These are phyloP conservation scores for Gymnodraco acuticeps DNA, from an alignment of 2,797 vertebrate genomes.

Conservation along the genomic window DNA sequence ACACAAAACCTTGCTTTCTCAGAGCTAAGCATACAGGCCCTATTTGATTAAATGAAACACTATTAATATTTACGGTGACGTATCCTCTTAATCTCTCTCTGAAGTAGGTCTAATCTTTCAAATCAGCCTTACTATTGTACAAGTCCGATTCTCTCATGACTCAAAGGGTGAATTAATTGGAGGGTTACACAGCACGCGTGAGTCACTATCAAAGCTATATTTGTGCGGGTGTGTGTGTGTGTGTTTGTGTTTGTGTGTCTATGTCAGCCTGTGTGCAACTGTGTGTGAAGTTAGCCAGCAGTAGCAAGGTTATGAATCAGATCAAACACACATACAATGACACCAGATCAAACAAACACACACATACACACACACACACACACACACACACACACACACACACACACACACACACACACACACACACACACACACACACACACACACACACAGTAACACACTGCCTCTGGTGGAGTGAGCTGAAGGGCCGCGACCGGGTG, in stretches of 20 bases:
- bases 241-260: constrained; percentile 43
- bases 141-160: constrained; percentile 58
- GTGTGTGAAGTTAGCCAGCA: constrained; percentile 67
- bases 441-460: constrained; percentile 26
- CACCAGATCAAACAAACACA: constrained; percentile 30
- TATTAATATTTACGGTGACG: constrained; percentile 51
- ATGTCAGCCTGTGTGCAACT: constrained; percentile 51
- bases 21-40: constrained; percentile 46
- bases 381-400: constrained; percentile 39
- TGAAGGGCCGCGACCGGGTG: constrained; percentile 52
- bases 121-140: constrained; percentile 65
- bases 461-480: constrained; percentile 46
- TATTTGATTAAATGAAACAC: constrained; percentile 67
- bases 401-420: constrained; percentile 65
- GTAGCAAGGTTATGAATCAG: constrained; percentile 69
- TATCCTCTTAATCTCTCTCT: constrained; percentile 58
- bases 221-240: constrained; percentile 54
- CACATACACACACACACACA: constrained; percentile 68
- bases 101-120: constrained; percentile 66
- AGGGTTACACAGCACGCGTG: constrained; percentile 64
- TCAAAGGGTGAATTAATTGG: constrained; percentile 76
- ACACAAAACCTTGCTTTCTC: constrained; percentile 39
- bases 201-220: constrained; percentile 77
- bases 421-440: constrained; percentile 60
- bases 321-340: constrained; percentile 65